Evolutionary conservation across 2,797 vertebrate genomes (phyloP).

Genomic region (Gallinago solitaria): DNA sequence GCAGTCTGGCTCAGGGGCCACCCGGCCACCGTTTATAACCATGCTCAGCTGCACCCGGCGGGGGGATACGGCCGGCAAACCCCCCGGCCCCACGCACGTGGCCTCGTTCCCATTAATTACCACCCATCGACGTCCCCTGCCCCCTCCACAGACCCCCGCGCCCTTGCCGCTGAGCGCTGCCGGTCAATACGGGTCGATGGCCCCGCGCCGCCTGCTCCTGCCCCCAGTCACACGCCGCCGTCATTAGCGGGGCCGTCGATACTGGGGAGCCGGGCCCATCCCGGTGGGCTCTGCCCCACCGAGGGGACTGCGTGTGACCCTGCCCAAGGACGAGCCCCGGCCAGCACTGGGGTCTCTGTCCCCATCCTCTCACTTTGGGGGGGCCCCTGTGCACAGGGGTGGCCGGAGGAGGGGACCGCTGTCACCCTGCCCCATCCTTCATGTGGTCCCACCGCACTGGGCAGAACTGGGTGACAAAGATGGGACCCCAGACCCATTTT

Average conservation of each 20-base stretch:
- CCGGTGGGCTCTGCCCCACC: rapidly evolving
- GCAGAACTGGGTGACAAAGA: neutral
- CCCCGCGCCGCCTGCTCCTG: neutral
- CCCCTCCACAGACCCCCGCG: neutral
- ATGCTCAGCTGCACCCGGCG: neutral
- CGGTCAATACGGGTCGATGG: conserved; percentile 44
- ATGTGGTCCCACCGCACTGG: neutral
- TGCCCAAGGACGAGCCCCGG: conserved; percentile 18
- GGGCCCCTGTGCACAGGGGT: neutral
- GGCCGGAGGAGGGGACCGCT: neutral
- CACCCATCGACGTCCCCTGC: neutral
- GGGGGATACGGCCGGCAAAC: neutral
- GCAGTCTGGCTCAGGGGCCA: neutral
- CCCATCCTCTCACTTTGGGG: neutral
- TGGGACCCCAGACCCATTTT: neutral
- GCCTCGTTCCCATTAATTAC: conserved; percentile 40
- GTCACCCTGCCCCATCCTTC: neutral
- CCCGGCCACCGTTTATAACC: conserved; percentile 1
- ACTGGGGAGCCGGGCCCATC: neutral
- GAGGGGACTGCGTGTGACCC: neutral
- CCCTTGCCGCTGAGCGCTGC: neutral
- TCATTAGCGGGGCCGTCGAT: neutral
- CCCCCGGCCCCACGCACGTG: neutral
- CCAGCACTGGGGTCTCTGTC: no score
- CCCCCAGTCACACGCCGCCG: neutral